Evolutionary conservation across 2,113 vertebrate species (phyloP).

Genomic region (Cinclus cinclus): DNA sequence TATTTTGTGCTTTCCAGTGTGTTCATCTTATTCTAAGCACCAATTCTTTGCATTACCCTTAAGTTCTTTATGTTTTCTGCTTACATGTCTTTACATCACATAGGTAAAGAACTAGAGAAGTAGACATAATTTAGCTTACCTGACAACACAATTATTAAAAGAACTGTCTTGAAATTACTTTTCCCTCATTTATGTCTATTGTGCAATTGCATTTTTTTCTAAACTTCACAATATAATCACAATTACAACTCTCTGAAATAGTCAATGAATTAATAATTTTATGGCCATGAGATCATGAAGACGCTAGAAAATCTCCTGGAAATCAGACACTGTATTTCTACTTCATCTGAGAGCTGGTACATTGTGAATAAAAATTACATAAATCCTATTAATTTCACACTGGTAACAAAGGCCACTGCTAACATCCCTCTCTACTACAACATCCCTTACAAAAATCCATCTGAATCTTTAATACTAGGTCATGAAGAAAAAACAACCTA

Average conservation of each 20-base stretch:
- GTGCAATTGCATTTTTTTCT: background rate
- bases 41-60: background rate
- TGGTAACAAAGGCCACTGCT: background rate
- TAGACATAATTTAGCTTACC: background rate
- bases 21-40: background rate
- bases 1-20: background rate
- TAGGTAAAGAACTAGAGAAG: background rate
- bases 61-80: background rate
- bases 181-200: background rate
- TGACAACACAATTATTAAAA: background rate
- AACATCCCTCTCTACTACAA: background rate
- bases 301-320: background rate
- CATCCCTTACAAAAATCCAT: background rate
- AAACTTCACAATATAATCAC: background rate
- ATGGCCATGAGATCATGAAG: background rate
- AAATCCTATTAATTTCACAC: background rate
- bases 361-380: background rate
- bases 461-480: constrained; percentile 12
- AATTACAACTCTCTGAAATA: background rate
- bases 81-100: background rate
- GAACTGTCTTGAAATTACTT: background rate
- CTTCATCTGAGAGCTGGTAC: background rate
- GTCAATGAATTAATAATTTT: background rate
- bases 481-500: constrained; percentile 39
- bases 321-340: background rate